Evolutionary conservation across 64 coral and sea anemone species (phyloP).

Genomic region (Montipora capricornis): DNA sequence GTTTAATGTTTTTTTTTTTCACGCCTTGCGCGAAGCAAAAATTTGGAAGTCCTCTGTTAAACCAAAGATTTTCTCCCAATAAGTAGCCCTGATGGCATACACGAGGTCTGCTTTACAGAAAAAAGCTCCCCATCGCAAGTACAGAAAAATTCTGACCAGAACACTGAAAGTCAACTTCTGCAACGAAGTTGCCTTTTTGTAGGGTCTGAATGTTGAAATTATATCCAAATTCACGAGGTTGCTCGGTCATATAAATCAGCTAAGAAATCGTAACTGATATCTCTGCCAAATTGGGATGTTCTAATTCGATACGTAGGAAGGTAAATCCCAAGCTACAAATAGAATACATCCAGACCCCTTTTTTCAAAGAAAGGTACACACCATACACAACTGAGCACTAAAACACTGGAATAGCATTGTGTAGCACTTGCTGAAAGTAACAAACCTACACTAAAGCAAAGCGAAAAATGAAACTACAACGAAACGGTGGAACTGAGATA

Average conservation of each 20-base stretch:
- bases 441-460: constrained; percentile 4
- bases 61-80: constrained; percentile 4
- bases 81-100: neutral
- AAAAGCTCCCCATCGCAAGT: constrained; percentile 28
- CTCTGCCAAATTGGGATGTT: too few species aligned
- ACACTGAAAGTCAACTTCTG: neutral
- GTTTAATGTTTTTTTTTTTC: constrained; percentile 24
- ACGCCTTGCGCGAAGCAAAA: constrained; percentile 11
- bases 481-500: neutral
- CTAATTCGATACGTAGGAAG: neutral
- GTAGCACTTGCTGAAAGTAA: neutral
- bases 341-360: neutral
- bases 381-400: neutral
- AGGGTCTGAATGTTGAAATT: neutral
- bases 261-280: neutral
- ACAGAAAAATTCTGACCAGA: neutral
- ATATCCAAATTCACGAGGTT: neutral
- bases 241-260: too few species aligned
- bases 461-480: neutral
- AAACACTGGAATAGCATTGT: neutral
- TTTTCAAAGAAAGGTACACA: neutral
- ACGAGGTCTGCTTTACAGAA: constrained; percentile 28
- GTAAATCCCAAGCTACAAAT: neutral
- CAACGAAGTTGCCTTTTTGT: constrained; percentile 1
- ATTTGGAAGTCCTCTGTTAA: constrained; percentile 11